Conservation (phyloP, 35 echinoderm and acorn worm species). For the Diadema setosum region DNA sequence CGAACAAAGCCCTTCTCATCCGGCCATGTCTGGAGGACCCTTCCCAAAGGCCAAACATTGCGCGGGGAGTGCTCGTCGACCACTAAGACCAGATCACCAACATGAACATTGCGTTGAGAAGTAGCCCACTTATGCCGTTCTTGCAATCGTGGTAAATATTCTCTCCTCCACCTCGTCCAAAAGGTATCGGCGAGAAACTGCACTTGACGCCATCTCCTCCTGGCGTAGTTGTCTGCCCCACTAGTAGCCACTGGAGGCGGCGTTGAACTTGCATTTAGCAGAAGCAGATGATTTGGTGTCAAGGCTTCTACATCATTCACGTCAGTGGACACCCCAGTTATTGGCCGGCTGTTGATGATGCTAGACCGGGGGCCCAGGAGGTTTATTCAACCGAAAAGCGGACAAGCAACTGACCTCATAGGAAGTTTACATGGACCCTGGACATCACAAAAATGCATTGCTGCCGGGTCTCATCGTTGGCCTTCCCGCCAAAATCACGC, state of each 20-base stretch:
- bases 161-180: conserved; percentile 56
- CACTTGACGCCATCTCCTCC: conserved; percentile 57
- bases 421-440: too few species aligned
- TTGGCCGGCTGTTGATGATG: conserved; percentile 58
- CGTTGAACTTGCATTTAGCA: neutral
- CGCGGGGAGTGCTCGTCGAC: conserved; percentile 19
- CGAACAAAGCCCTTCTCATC: conserved; percentile 9
- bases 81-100: conserved; percentile 37
- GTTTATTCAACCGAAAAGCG: too few species aligned
- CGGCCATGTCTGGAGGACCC: conserved; percentile 5
- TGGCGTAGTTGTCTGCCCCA: neutral
- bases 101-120: neutral
- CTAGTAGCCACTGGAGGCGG: neutral
- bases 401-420: too few species aligned
- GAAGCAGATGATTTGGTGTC: conserved; percentile 28
- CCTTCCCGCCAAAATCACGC: too few species aligned
- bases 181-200: conserved; percentile 63
- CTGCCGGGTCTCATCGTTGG: too few species aligned
- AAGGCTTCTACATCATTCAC: neutral
- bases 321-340: neutral
- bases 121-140: conserved; percentile 6
- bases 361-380: too few species aligned
- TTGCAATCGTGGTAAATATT: conserved; percentile 22
- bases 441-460: too few species aligned
- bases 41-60: conserved; percentile 34